phyloP scores from a whole-genome alignment of 2,113 vertebrate genomes.

The Athene noctua region DNA sequence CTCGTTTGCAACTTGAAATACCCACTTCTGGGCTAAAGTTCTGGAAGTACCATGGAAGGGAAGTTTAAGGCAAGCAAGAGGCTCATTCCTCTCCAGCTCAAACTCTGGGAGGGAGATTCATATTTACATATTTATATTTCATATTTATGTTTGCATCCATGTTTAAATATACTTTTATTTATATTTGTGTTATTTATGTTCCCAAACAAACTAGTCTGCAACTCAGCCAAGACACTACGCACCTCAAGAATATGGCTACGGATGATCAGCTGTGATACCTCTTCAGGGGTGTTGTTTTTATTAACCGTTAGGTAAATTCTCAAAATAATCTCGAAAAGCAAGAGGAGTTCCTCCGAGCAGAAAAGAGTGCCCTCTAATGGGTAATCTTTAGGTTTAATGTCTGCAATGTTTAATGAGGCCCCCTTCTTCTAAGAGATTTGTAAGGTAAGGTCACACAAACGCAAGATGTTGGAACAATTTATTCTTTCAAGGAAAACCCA shows the following conservation, averaged over 20 bases:
- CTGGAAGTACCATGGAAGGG: not conserved
- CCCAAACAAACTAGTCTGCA: not conserved
- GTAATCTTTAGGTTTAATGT: not conserved
- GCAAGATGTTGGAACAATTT: not conserved
- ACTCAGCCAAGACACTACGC: not conserved
- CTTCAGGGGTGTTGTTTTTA: not conserved
- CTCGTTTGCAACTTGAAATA: not conserved
- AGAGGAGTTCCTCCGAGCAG: not conserved
- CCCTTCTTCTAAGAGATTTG: not conserved
- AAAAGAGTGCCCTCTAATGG: conserved; percentile 30
- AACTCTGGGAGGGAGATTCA: not conserved
- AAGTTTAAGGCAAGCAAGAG: not conserved
- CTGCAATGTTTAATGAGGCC: not conserved
- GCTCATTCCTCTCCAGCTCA: not conserved
- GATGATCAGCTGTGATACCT: not conserved
- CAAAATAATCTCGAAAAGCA: not conserved
- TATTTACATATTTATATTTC: not conserved
- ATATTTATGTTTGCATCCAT: not conserved
- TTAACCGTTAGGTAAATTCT: not conserved
- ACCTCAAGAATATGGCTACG: not conserved
- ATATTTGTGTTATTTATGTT: not conserved
- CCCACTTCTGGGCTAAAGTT: not conserved
- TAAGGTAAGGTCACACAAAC: not conserved
- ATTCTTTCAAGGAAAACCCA: not conserved
- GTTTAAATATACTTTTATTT: not conserved